Percentiles rank a stretch among this genome's conserved stretches.
Conservation (phyloP, 1,140 invertebrate genomes). For the Ditylenchus dipsaci region DNA sequence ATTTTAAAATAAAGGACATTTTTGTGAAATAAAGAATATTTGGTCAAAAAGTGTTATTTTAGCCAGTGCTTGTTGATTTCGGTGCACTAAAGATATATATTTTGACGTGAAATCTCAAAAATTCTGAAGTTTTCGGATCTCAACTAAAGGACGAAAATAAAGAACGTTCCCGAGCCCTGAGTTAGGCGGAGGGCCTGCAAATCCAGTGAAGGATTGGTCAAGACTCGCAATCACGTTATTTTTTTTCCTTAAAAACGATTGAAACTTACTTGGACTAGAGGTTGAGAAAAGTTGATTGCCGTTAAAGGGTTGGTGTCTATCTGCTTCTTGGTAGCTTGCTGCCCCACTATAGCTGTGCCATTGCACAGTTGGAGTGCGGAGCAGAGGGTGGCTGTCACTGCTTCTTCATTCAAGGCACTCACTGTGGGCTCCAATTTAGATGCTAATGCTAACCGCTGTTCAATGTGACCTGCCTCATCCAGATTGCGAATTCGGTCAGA, state of each 20-base stretch:
- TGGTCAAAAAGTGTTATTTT: too few species aligned
- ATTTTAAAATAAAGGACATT: too few species aligned
- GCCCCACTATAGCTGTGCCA: slow-evolving; percentile 68
- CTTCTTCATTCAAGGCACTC: slow-evolving; percentile 36
- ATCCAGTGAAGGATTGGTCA: too few species aligned
- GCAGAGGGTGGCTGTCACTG: slow-evolving; percentile 42
- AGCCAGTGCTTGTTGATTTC: too few species aligned
- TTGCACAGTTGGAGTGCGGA: slow-evolving; percentile 39
- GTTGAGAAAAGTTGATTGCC: slow-evolving; percentile 91
- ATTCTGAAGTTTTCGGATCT: too few species aligned
- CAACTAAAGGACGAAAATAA: too few species aligned
- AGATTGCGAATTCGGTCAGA: slow-evolving; percentile 70
- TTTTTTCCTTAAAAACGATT: slow-evolving; percentile 19
- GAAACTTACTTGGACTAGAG: slow-evolving; percentile 73
- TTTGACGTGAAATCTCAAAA: too few species aligned
- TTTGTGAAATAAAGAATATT: too few species aligned
- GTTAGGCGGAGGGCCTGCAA: too few species aligned
- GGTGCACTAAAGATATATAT: too few species aligned
- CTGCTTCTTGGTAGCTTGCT: slow-evolving; percentile 75
- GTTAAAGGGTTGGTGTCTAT: slow-evolving; percentile 88
- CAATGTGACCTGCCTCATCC: slow-evolving; percentile 74
- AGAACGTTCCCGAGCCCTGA: too few species aligned
- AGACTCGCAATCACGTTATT: too few species aligned
- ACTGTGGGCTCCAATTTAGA: slow-evolving; percentile 49
- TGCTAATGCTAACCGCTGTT: slow-evolving; percentile 78